These are phyloP conservation scores for Platycnemis pennipes DNA, from an alignment of 2,888 invertebrate genomes.

Conservation along the genomic window DNA sequence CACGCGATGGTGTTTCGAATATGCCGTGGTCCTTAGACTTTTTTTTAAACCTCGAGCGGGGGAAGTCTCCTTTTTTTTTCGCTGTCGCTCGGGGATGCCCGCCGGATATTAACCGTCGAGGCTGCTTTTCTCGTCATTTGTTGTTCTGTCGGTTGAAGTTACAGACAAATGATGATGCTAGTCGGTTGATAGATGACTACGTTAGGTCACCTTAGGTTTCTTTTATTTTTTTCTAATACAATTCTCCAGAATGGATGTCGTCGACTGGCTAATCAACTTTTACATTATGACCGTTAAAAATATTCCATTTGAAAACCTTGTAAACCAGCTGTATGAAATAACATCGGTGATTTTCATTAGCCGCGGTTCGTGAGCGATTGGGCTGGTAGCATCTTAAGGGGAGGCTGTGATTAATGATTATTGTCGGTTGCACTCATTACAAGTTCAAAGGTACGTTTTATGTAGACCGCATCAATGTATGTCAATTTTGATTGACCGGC, in stretches of 20 bases:
- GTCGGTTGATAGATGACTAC: not conserved
- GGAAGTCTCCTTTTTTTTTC: not conserved
- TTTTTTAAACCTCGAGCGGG: not conserved
- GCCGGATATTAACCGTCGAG: not conserved
- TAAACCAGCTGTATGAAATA: not conserved
- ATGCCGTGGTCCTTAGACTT: not conserved
- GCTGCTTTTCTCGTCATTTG: not conserved
- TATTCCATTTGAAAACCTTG: not conserved
- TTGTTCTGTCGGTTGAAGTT: not conserved
- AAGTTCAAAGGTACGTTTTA: not conserved
- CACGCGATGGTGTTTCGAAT: conserved; percentile 8
- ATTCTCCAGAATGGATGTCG: not conserved
- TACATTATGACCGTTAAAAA: no score
- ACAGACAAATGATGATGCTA: no score
- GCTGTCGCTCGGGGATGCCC: not conserved
- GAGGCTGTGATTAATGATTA: no score
- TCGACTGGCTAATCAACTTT: not conserved
- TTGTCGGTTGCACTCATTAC: not conserved
- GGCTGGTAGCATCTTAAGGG: no score
- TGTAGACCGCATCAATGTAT: not conserved
- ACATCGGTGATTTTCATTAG: not conserved
- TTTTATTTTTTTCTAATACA: not conserved
- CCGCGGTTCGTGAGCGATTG: no score
- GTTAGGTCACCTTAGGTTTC: no score
- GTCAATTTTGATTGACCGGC: not conserved